Evolutionary conservation across 2,113 vertebrate genomes (phyloP), one percentile per base, ranked within the genome.

Genomic region (Mustela nigripes): DNA sequence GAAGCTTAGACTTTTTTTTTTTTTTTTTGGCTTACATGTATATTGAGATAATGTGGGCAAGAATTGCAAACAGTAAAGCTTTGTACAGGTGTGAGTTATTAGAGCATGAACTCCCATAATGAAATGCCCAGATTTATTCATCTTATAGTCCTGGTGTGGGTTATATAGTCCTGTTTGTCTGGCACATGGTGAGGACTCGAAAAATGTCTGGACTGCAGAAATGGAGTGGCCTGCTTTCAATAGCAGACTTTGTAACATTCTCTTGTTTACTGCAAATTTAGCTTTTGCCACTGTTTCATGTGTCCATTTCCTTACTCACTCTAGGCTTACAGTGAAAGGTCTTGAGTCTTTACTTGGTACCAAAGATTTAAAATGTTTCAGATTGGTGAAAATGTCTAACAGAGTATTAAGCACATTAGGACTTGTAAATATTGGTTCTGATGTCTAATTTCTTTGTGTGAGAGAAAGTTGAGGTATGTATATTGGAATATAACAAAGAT

Each of bases 371-470:
- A 79, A 89, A 36, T 94, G 85, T 80, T 88, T 89, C 28, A 67
- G 71, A 26, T 53, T 50, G 81, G 4, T 78, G 21, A 11, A 12
- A 56, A 19, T 67, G 53, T 39, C 65, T 93, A 65, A 36, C 11
- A 74, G 60, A 48, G 3, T 45, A 45, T 63, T 60, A 31, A 82
- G 69, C 11, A 22, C 14, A 36, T 26, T 31, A 42, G 21, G 18
- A 89, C 69, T 76, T 5, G 45, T 65, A 26, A 56, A 12, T 81
- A 56, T 67, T 97, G 80, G 48, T 80, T 86, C 84, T 79, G n/a
- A 26, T 79, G 58, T 81, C 67, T 92, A 56, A 92, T 78, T 91
- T 90, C 33, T 95, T 93, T 45, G 50, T 87, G 50, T 62, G 73
- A 65, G 53, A 91, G 65, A 93, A 91, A 95, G 73, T 36, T 56